Evolutionary conservation across 2,113 vertebrate species (phyloP), one percentile per base, ranked within the genome.

Genomic region (Dicrurus megarhynchus): DNA sequence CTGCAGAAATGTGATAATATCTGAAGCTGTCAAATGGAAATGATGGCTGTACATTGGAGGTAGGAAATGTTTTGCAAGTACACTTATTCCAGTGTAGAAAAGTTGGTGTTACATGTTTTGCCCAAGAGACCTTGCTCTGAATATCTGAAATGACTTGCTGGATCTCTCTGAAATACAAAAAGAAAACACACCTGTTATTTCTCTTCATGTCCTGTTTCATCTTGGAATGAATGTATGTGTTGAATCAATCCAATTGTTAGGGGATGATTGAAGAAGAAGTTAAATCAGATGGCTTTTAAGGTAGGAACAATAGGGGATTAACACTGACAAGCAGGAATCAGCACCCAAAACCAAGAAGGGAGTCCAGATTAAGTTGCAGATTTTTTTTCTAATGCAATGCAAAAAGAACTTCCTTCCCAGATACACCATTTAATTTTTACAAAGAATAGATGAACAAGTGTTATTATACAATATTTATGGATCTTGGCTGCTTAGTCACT

Each of bases 281-380:
- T 80, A 35, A 80, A 59, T 93, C 70, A 83, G 87, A 88, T 47
- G 75, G 37, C 17, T 95, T 89, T 94, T 75, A 93, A 94, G 74
- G 74, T 81, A 69, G 49, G 44, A 93, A 93, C 74, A 96, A 89
- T 21, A 65, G 35, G 4, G 28, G 27, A 89, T 83, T 89, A 82
- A 50, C 55, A 41, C 11, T 79, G 67, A 74, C 41, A 94, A 97
- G 52, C 24, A 81, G 35, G 42, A 95, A 82, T 91, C 59, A 44
- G 28, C 3, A 2, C 26, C 41, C 50, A 46, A 91, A 95, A 69
- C 0, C 41, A 82, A 60, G 50, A 79, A 61, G 7, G 46, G 17
- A 61, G 13, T 70, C 32, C 69, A 90, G 49, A 93, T 70, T 71
- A 87, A 67, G 37, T 30, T 13, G 2, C 24, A 63, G 8, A 12